Evolutionary conservation across 2,888 invertebrate genomes (phyloP).

Genomic region (Amblyjoppa fuscipennis): DNA sequence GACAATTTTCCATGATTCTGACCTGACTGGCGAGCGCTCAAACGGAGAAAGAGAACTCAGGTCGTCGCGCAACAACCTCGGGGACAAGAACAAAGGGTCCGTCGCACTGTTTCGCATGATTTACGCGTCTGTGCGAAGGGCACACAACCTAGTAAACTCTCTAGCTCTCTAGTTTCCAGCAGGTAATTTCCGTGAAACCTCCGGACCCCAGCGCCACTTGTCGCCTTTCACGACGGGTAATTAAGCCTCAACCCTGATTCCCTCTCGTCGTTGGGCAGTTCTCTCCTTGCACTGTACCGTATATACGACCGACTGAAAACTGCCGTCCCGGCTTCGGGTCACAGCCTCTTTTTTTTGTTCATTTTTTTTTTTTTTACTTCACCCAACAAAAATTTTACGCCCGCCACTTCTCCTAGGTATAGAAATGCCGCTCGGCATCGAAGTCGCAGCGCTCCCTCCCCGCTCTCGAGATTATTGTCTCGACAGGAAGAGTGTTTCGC

Average conservation of each 20-base stretch:
- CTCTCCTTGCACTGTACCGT: conserved; percentile 7
- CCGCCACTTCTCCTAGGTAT: conserved; percentile 38
- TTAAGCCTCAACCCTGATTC: conserved; percentile 78
- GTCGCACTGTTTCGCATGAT: conserved; percentile 67
- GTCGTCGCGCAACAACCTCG: conserved; percentile 34
- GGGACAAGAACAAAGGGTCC: conserved; percentile 65
- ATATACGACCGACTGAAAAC: conserved; percentile 36
- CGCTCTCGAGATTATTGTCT: conserved; percentile 38
- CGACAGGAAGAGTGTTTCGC: conserved; percentile 64
- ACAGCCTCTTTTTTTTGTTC: neutral
- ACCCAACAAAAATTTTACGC: conserved; percentile 44
- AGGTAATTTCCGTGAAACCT: conserved; percentile 66
- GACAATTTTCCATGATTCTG: conserved; percentile 22
- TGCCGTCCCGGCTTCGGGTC: conserved; percentile 45
- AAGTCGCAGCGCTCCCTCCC: conserved; percentile 37
- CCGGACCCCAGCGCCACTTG: conserved; percentile 62
- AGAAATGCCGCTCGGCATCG: neutral
- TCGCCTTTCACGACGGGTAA: conserved; percentile 77
- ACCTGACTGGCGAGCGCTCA: conserved; percentile 20
- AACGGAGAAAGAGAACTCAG: conserved; percentile 35
- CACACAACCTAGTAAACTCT: conserved; percentile 27
- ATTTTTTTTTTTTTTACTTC: neutral
- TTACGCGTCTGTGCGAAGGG: conserved; percentile 63
- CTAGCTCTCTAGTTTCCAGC: conserved; percentile 28
- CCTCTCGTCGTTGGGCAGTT: conserved; percentile 58